Evolutionary conservation across 2,888 invertebrate genomes (phyloP).

Genomic region (Galerucella nymphaeae): DNA sequence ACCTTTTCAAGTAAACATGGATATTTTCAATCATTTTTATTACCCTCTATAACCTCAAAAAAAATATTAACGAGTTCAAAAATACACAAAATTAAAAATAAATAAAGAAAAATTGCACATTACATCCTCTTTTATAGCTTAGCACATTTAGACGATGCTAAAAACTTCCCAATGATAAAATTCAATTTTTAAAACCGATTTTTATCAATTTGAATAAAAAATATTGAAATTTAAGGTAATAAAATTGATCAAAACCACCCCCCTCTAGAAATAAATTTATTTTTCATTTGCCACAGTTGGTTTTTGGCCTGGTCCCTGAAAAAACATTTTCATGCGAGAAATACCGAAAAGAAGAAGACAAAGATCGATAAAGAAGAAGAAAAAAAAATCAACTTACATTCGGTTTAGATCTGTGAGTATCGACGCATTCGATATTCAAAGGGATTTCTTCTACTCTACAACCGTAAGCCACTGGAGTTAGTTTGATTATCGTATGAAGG

Average conservation of each 20-base stretch:
- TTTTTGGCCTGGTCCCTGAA: slow-evolving; percentile 61
- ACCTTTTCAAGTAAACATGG: too few species aligned
- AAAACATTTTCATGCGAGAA: slow-evolving; percentile 54
- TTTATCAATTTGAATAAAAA: too few species aligned
- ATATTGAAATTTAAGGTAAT: background rate
- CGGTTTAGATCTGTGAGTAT: slow-evolving; percentile 96
- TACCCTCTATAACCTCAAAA: too few species aligned
- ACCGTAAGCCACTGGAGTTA: slow-evolving; percentile 98
- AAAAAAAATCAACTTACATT: slow-evolving; percentile 67
- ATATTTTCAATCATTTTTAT: too few species aligned
- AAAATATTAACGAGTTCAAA: too few species aligned
- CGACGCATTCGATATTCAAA: slow-evolving; percentile 92
- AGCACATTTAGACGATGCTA: too few species aligned
- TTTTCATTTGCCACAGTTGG: slow-evolving; percentile 41
- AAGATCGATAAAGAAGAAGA: background rate
- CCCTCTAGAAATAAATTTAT: background rate
- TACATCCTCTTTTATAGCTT: too few species aligned
- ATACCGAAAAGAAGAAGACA: background rate
- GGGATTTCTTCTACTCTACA: slow-evolving; percentile 95
- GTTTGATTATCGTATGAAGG: slow-evolving; percentile 93
- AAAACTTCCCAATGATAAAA: too few species aligned
- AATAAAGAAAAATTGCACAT: too few species aligned
- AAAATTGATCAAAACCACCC: background rate
- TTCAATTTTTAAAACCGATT: too few species aligned
- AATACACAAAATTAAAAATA: too few species aligned